Base-by-base conservation (phyloP, 2,888 invertebrate genomes). In the Plagodis pulveraria region DNA sequence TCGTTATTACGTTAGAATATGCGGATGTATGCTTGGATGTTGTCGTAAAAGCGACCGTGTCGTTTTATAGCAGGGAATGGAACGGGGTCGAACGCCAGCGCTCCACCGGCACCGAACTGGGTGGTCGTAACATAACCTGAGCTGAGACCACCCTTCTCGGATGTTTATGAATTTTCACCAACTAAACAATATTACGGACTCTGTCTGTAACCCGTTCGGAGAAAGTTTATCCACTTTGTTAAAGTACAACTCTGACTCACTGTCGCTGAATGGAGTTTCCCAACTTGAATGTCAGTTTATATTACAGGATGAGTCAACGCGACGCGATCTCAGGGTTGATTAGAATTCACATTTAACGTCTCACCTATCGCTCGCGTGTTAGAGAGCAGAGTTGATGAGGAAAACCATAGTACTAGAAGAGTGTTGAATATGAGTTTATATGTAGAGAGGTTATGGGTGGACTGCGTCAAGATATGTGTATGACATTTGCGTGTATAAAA, bases 21-120 rank as follows among this genome's bases (percentile, higher is more conserved):
- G 74, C 72, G 74, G 76, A 78, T 77, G 76, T 73, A 69, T 77
- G 80, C 81, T 80, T 77, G 74, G 77, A 74, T 77, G 81, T 78
- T 76, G 81, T 83, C 86, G 82, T 88, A 85, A 87, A 87, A 83
- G 80, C 81, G 77, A 73, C 78, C 77, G 79, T 80, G 79, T 75
- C 78, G 80, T 83, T 89, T 86, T 86, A 87, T 81, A 78, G 78
- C 78, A 70, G 64, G 72, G 76, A 74, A 74, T 70, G 74, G 74
- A 74, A 74, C 71, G 74, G 74, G 78, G 78, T 74, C 76, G 77
- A 66, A 74, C 70, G 73, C 74, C 60, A 49, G 50, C 51, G 47
- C 49, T 10, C 5, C 40, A 8, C 36, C 56, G 52, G 36, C 74
- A 73, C 77, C 73, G 77, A 67, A 68, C 77, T 77, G 83, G 81